phyloP scores from a whole-genome alignment of 2,888 invertebrate species.

The Trichacis sp. region DNA sequence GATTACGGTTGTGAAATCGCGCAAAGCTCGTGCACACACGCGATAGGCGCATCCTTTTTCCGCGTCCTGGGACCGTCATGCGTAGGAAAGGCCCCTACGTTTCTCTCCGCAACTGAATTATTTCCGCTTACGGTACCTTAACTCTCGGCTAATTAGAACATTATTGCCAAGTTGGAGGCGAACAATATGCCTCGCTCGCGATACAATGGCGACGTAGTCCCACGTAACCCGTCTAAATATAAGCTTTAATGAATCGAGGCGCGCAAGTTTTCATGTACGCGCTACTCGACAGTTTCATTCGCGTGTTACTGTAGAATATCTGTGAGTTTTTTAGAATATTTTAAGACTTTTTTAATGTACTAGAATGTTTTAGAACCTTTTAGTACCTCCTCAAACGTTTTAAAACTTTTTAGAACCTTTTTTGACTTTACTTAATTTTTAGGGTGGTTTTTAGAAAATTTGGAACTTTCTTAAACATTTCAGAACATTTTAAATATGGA shows the following conservation, averaged over 20 bases:
- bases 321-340: too few species aligned
- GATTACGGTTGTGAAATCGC: conserved; percentile 42
- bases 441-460: too few species aligned
- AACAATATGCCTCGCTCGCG: conserved; percentile 26
- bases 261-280: not conserved
- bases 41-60: conserved; percentile 27
- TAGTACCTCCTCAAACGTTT: too few species aligned
- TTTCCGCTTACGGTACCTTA: conserved; percentile 60
- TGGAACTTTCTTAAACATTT: too few species aligned
- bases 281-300: too few species aligned
- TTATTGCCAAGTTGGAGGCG: conserved; percentile 44
- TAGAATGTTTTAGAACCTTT: too few species aligned
- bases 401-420: too few species aligned
- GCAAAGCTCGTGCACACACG: conserved; percentile 23
- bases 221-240: conserved; percentile 23
- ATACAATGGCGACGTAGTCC: conserved; percentile 31
- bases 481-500: too few species aligned
- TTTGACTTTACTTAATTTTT: too few species aligned
- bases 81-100: conserved; percentile 25
- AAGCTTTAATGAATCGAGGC: conserved; percentile 20
- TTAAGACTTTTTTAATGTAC: too few species aligned
- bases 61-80: conserved; percentile 28
- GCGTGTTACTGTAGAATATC: too few species aligned
- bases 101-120: conserved; percentile 46
- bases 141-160: conserved; percentile 56